These are phyloP conservation scores for Troides helena DNA, from an alignment of 2,888 invertebrate genomes.

Conservation along the genomic window DNA sequence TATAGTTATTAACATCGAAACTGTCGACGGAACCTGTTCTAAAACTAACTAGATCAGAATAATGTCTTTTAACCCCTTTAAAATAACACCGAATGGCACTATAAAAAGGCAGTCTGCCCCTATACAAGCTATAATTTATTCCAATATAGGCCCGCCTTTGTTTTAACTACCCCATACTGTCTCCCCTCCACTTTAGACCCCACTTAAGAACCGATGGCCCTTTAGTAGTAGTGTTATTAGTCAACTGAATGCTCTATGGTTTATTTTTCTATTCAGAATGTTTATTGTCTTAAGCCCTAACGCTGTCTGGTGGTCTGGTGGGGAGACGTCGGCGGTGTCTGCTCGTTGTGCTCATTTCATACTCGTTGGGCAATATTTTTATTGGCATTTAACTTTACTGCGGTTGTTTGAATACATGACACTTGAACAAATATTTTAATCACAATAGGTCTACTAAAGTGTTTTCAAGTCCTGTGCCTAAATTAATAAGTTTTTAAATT, in stretches of 20 bases:
- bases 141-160: constrained; percentile 58
- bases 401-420: constrained; percentile 10
- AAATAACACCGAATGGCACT: constrained; percentile 43
- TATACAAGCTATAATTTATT: constrained; percentile 68
- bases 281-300: constrained; percentile 42
- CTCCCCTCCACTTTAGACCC: constrained; percentile 52
- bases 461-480: neutral
- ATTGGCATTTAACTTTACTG: constrained; percentile 7
- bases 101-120: constrained; percentile 63
- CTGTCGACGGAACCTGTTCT: constrained; percentile 8
- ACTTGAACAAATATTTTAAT: constrained; percentile 1
- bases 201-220: constrained; percentile 61
- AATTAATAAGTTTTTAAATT: too few relatives aligned
- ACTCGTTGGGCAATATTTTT: constrained; percentile 1
- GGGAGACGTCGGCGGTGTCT: constrained; percentile 30
- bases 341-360: constrained; percentile 16
- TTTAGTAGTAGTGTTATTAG: constrained; percentile 63
- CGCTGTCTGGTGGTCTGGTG: constrained; percentile 34
- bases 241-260: constrained; percentile 53
- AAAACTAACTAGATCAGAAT: constrained; percentile 10
- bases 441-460: neutral
- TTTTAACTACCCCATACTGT: constrained; percentile 56
- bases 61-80: constrained; percentile 32
- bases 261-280: constrained; percentile 50
- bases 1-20: constrained; percentile 3